Percentiles rank a stretch among this genome's conserved stretches.
Evolutionary conservation across 92 coral and sea anemone species (phyloP).

Genomic region (Umimayanthus chanpuru): DNA sequence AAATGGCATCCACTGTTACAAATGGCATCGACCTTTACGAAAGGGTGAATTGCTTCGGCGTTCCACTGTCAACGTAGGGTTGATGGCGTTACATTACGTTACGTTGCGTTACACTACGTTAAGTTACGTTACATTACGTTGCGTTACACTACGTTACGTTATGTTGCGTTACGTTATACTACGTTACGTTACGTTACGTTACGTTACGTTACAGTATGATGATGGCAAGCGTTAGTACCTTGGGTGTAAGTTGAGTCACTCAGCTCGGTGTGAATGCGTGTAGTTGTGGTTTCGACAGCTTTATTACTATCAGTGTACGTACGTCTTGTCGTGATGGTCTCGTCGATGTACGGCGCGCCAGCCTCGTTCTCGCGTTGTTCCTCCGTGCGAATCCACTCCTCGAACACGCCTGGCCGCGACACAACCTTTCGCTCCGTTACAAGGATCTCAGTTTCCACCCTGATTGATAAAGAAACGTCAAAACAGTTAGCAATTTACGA

Average conservation of each 20-base stretch:
- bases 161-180: too few species aligned
- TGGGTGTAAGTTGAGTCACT: slow-evolving; percentile 13
- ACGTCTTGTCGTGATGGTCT: slow-evolving; percentile 76
- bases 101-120: neutral
- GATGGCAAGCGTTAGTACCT: slow-evolving; percentile 26
- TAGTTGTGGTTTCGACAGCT: slow-evolving; percentile 44
- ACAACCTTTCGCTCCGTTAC: slow-evolving; percentile 69
- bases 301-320: slow-evolving; percentile 49
- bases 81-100: neutral
- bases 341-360: slow-evolving; percentile 62
- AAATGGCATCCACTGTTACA: too few species aligned
- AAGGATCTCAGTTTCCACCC: slow-evolving; percentile 75
- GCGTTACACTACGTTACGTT: neutral
- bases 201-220: neutral
- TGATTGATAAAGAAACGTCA: neutral
- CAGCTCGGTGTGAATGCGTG: slow-evolving; percentile 43
- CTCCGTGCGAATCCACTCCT: slow-evolving; percentile 60
- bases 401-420: slow-evolving; percentile 58
- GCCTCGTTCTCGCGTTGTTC: slow-evolving; percentile 64
- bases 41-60: too few species aligned
- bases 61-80: neutral
- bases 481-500: neutral
- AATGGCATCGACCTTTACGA: too few species aligned
- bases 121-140: neutral
- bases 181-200: neutral